A percentile compares a stretch with the other conserved stretches of the same genome.
phyloP scores from a whole-genome alignment of 2,113 vertebrate genomes.

The Aspiorhynchus laticeps region DNA sequence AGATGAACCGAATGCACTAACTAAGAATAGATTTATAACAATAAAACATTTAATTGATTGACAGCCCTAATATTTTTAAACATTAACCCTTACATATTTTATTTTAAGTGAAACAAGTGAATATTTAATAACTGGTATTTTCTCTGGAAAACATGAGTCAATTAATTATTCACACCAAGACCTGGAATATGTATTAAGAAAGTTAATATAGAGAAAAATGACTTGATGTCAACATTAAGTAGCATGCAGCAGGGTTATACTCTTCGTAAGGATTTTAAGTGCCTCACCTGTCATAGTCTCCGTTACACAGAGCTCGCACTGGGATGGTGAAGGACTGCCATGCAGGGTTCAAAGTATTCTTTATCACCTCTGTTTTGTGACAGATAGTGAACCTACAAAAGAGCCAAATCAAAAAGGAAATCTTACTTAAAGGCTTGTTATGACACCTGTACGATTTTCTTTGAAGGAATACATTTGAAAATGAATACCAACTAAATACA shows the following conservation, averaged over 20 bases:
- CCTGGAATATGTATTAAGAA: neutral
- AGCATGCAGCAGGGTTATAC: neutral
- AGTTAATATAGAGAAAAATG: neutral
- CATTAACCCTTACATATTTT: neutral
- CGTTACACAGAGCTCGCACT: conserved; percentile 93
- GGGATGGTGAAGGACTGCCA: conserved; percentile 98
- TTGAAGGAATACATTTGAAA: conserved; percentile 4
- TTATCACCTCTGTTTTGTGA: conserved; percentile 81
- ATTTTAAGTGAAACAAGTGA: neutral
- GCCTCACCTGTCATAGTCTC: conserved; percentile 94
- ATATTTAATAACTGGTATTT: neutral
- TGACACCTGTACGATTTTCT: neutral
- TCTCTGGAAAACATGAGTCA: neutral
- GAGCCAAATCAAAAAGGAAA: conserved; percentile 36
- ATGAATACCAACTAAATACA: neutral
- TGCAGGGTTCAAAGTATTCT: conserved; percentile 93
- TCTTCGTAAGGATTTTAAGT: neutral
- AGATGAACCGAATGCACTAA: neutral
- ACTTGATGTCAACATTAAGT: neutral
- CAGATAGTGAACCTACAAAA: conserved; percentile 79
- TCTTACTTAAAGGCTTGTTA: neutral
- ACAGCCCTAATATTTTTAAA: neutral
- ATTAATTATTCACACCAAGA: neutral
- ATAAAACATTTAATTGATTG: neutral
- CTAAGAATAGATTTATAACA: neutral